Evolutionary conservation across 2,113 vertebrate genomes (phyloP).

Genomic region (Acanthisitta chloris): DNA sequence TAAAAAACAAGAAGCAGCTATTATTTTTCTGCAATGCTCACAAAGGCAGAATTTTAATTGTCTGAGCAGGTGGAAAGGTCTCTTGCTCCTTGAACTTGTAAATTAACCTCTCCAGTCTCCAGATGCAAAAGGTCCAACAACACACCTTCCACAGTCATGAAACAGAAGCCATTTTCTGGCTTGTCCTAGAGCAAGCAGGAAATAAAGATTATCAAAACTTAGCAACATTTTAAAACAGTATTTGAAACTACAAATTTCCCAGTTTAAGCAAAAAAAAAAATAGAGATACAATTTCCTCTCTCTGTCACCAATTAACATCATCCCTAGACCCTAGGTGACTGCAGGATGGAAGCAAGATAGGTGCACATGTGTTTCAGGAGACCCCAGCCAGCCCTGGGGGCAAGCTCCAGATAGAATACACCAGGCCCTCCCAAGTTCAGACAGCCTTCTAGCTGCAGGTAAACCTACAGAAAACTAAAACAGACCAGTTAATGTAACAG

Average conservation of each 20-base stretch:
- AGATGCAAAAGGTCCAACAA: background rate
- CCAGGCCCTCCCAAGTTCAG: background rate
- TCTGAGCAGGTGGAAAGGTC: conserved; percentile 14
- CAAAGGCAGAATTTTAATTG: background rate
- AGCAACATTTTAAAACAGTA: background rate
- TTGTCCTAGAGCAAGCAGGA: background rate
- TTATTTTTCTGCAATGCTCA: background rate
- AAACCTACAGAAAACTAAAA: background rate
- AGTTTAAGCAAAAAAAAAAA: background rate
- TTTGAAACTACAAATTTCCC: background rate
- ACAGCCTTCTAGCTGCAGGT: background rate
- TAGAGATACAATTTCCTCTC: background rate
- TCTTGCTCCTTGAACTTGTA: background rate
- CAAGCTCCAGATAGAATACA: background rate
- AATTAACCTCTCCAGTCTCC: conserved; percentile 3
- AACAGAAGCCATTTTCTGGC: background rate
- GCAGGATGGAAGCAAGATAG: background rate
- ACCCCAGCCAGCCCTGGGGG: too few species aligned
- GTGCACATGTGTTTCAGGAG: too few species aligned
- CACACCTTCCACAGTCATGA: background rate
- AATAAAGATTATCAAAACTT: background rate
- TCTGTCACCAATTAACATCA: background rate
- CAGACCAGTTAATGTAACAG: background rate
- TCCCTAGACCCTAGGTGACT: background rate
- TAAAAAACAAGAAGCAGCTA: background rate